Conservation (phyloP, 2,797 vertebrate species). For the Hemitrygon akajei region DNA sequence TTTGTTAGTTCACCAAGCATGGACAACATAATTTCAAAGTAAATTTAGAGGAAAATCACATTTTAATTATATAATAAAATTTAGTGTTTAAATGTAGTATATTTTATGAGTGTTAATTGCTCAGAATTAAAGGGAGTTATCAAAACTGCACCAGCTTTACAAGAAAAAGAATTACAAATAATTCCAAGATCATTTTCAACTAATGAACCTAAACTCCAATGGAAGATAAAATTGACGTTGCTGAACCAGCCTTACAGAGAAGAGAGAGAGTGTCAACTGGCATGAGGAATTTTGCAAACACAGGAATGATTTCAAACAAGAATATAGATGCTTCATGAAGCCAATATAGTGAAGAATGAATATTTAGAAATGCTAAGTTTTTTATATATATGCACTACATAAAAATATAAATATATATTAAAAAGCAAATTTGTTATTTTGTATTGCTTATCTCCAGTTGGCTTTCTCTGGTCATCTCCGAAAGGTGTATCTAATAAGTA, state of each 20-base stretch:
- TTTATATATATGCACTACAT: no score
- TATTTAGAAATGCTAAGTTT: no score
- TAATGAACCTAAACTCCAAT: constrained; percentile 1
- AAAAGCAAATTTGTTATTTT: no score
- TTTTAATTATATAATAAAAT: constrained; percentile 9
- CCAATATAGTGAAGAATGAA: not conserved
- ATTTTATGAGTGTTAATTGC: constrained; percentile 28
- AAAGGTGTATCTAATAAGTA: no score
- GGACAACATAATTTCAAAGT: not conserved
- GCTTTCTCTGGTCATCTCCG: no score
- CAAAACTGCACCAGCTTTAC: not conserved
- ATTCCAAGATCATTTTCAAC: not conserved
- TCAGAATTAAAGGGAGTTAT: not conserved
- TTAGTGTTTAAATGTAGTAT: constrained; percentile 12
- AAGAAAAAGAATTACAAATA: not conserved
- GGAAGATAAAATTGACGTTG: not conserved
- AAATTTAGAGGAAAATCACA: constrained; percentile 35
- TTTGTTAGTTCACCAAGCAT: not conserved
- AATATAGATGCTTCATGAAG: not conserved
- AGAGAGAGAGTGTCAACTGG: not conserved
- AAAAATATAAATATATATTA: no score
- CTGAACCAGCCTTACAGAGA: not conserved
- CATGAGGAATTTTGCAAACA: not conserved
- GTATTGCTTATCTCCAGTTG: no score
- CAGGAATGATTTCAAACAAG: not conserved